These are phyloP conservation scores for Ia io DNA, from an alignment of 2,113 vertebrate species.

Conservation along the genomic window DNA sequence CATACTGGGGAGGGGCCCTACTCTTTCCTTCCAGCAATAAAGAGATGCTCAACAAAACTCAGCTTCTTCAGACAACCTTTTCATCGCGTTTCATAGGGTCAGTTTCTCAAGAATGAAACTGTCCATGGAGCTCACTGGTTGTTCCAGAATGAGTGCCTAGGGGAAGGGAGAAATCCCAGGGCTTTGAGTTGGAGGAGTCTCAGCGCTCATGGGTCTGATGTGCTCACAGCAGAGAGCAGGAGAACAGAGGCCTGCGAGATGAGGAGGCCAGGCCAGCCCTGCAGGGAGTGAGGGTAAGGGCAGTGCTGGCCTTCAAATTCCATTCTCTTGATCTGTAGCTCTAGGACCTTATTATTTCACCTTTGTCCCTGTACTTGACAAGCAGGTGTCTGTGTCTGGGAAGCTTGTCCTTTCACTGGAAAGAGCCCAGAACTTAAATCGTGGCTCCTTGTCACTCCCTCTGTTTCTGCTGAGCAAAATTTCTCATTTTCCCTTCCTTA, in stretches of 20 bases:
- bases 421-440: background rate
- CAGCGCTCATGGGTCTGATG: background rate
- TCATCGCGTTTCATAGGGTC: background rate
- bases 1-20: background rate
- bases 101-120: background rate
- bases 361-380: background rate
- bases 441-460: background rate
- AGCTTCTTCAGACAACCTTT: background rate
- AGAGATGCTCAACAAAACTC: background rate
- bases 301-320: background rate
- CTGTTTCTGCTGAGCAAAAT: background rate
- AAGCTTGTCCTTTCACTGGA: background rate
- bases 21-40: background rate
- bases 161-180: background rate
- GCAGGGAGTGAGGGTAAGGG: background rate
- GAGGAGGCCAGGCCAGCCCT: background rate
- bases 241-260: background rate
- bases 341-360: background rate
- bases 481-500: background rate
- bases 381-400: background rate
- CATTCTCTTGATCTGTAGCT: background rate
- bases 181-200: background rate
- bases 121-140: background rate
- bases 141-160: background rate
- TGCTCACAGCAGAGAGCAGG: background rate